Evolutionary conservation across 2,797 vertebrate genomes (phyloP).

Genomic region (Enteromius radiatus): DNA sequence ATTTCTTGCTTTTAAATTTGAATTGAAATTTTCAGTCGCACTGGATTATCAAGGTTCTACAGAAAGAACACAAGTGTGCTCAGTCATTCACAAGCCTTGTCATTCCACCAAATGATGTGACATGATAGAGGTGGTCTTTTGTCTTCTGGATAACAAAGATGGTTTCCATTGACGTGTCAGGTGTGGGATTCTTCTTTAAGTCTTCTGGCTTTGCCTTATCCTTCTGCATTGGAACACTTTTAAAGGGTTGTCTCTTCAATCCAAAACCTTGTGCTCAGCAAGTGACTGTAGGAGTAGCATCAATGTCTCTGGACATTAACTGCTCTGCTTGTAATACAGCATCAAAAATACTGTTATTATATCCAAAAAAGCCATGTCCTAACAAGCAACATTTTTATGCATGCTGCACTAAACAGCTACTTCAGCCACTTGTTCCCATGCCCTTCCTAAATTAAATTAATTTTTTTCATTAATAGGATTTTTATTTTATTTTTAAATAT

Average conservation of each 20-base stretch:
- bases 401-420: not conserved
- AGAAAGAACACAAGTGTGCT: not conserved
- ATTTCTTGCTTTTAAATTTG: conserved; percentile 1
- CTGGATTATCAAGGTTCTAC: not conserved
- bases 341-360: not conserved
- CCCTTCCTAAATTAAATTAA: not conserved
- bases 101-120: not conserved
- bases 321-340: not conserved
- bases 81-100: not conserved
- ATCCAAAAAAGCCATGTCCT: not conserved
- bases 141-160: not conserved
- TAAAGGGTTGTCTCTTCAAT: not conserved
- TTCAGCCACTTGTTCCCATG: not conserved
- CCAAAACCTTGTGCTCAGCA: not conserved
- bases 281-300: not conserved
- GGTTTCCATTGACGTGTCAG: not conserved
- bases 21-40: not conserved
- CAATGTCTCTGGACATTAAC: conserved; percentile 4
- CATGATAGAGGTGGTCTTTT: not conserved
- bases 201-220: not conserved
- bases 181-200: not conserved
- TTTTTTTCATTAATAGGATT: not conserved
- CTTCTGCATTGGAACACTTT: not conserved
- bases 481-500: not conserved
- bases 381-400: not conserved